Evolutionary conservation across 2,888 invertebrate genomes (phyloP), one percentile per base, ranked within the genome.

Genomic region (Amblyjoppa proteus): DNA sequence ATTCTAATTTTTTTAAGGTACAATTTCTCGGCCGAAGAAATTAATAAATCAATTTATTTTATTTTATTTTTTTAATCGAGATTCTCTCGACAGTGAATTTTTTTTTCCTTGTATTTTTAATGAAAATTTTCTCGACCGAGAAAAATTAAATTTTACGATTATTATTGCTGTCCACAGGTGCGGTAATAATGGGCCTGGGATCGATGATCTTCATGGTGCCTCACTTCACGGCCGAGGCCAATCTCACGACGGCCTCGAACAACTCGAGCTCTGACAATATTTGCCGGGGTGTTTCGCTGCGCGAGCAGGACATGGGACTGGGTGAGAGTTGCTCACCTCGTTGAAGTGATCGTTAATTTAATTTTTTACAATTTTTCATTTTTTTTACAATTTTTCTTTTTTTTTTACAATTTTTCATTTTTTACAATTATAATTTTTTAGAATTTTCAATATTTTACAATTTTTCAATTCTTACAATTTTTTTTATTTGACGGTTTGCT

Each of bases 171-270:
- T 4, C 3, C 9, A 11, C 90, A 97, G 97, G 97, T 91, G 97
- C 98, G 79, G 97, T 98, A 79, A 97, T 98, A 92, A 98, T 98
- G 98, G 98, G 98, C 84, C 96, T 98, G 91, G 99, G 99, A 0
- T 98, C 98, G 58, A 95, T 99, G 92, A 96, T 98, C 89, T 99
- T 99, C 94, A 97, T 98, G 95, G 96, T 99, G 91, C 99, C 99
- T 83, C 98, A 99, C 94, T 98, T 99, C 93, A 97, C 97, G 76
- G 97, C 97, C 83, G 97, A 97, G 93, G 96, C 96, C 81, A 97
- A 97, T 93, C 95, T 96, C 85, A 96, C 96, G 87, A 96, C 96
- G 89, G 95, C 95, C 87, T 95, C 96, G 88, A 95, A 96, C 91
- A 97, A 97, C 94, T 96, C 96, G 88, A 96, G 95, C 25, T 95